These are phyloP conservation scores for Sepiola atlantica DNA, from an alignment of 2,888 invertebrate species.

Conservation along the genomic window DNA sequence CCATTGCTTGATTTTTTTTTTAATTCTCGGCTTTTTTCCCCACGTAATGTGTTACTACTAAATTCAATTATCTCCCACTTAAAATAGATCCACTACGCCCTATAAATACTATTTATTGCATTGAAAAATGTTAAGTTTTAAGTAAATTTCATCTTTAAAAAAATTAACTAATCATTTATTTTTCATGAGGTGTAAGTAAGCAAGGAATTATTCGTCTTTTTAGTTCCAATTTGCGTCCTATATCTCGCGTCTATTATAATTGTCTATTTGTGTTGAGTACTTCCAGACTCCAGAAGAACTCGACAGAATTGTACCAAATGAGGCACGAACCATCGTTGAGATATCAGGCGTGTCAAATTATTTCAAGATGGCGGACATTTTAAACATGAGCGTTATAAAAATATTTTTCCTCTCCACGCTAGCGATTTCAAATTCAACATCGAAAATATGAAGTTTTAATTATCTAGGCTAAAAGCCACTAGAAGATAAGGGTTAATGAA, in stretches of 20 bases:
- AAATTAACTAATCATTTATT: neutral
- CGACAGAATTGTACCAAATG: too few relatives aligned
- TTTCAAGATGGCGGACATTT: neutral
- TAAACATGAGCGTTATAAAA: neutral
- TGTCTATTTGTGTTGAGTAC: too few relatives aligned
- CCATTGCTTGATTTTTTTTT: neutral
- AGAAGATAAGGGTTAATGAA: too few relatives aligned
- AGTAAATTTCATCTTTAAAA: neutral
- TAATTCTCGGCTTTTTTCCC: neutral
- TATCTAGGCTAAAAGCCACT: too few relatives aligned
- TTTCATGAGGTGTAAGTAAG: too few relatives aligned
- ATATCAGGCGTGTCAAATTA: too few relatives aligned
- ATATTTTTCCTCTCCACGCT: too few relatives aligned
- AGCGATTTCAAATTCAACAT: too few relatives aligned
- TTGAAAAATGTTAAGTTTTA: neutral
- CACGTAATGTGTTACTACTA: neutral
- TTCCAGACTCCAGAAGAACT: too few relatives aligned
- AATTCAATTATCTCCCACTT: neutral
- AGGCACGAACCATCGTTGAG: too few relatives aligned
- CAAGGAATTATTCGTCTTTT: neutral
- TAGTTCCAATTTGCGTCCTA: neutral
- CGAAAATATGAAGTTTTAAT: too few relatives aligned
- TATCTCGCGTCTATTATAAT: neutral
- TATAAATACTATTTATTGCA: neutral
- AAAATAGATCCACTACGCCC: neutral